phyloP scores from a whole-genome alignment of 2,888 invertebrate genomes.

The Gasteruption jaculator region DNA sequence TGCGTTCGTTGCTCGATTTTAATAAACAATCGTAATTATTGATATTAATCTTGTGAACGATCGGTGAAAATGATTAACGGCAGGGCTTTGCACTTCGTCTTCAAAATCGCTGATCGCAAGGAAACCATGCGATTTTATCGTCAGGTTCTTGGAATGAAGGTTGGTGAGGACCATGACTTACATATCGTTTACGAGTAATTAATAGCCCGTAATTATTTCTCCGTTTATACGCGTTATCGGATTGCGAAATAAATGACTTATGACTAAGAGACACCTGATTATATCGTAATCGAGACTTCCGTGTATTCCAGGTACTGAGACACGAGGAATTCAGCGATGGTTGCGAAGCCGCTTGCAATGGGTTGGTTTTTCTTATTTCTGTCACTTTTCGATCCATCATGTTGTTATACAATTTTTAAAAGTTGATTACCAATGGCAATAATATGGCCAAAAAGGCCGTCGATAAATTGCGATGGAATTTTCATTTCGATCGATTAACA shows the following conservation, averaged over 20 bases:
- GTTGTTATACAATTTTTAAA: background rate
- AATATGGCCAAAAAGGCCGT: background rate
- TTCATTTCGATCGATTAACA: too few species aligned
- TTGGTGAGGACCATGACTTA: too few species aligned
- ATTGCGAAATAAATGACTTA: background rate
- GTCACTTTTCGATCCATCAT: background rate
- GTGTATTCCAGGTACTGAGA: conserved; percentile 68
- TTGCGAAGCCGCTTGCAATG: conserved; percentile 96
- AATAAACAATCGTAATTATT: too few species aligned
- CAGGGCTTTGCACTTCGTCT: conserved; percentile 91
- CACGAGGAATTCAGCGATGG: conserved; percentile 98
- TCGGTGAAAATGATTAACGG: conserved; percentile 59
- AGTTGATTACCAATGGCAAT: background rate
- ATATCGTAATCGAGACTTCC: too few species aligned
- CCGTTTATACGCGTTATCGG: background rate
- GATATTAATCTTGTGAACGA: too few species aligned
- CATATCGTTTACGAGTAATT: too few species aligned
- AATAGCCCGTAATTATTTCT: background rate
- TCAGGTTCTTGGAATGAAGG: conserved; percentile 92
- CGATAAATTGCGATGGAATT: too few species aligned
- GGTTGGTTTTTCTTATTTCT: conserved; percentile 57
- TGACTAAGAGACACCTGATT: conserved; percentile 6
- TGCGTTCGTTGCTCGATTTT: too few species aligned
- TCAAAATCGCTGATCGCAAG: conserved; percentile 88
- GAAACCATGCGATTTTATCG: conserved; percentile 84